phyloP scores from a whole-genome alignment of 2,888 invertebrate species.

The Dichetophora obliterata region DNA sequence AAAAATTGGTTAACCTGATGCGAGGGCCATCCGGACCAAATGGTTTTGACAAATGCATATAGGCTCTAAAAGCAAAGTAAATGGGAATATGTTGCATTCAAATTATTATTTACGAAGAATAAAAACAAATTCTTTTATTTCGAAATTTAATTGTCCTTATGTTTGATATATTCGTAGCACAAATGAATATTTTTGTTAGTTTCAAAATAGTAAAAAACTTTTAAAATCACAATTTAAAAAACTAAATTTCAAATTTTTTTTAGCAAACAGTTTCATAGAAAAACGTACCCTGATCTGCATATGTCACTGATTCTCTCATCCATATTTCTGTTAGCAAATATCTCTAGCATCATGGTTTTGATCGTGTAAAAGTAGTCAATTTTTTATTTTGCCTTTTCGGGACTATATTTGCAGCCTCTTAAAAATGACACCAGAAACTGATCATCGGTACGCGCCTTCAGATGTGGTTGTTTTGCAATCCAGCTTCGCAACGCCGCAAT shows the following conservation, averaged over 20 bases:
- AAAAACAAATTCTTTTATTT: no score
- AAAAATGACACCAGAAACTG: constrained; percentile 71
- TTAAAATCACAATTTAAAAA: background rate
- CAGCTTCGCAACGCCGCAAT: constrained; percentile 69
- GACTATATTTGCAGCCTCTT: constrained; percentile 72
- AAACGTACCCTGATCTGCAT: constrained; percentile 66
- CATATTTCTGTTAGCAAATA: constrained; percentile 66
- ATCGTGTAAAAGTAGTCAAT: constrained; percentile 73
- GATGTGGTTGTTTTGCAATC: constrained; percentile 71
- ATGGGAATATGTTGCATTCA: background rate
- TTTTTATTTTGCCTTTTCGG: constrained; percentile 72
- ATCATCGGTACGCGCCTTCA: constrained; percentile 64
- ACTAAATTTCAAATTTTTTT: background rate
- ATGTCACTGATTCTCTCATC: constrained; percentile 53
- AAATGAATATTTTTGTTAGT: no score
- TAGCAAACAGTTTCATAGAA: background rate
- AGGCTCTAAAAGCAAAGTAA: constrained; percentile 44
- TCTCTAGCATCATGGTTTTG: constrained; percentile 70
- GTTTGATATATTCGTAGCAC: no score
- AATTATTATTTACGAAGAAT: no score
- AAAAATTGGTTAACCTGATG: constrained; percentile 71
- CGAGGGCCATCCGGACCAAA: constrained; percentile 70
- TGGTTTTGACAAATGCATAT: constrained; percentile 56
- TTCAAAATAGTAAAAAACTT: background rate
- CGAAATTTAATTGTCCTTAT: no score